Conservation (phyloP, 2,113 vertebrate genomes). For the Rhynchomys soricoides region DNA sequence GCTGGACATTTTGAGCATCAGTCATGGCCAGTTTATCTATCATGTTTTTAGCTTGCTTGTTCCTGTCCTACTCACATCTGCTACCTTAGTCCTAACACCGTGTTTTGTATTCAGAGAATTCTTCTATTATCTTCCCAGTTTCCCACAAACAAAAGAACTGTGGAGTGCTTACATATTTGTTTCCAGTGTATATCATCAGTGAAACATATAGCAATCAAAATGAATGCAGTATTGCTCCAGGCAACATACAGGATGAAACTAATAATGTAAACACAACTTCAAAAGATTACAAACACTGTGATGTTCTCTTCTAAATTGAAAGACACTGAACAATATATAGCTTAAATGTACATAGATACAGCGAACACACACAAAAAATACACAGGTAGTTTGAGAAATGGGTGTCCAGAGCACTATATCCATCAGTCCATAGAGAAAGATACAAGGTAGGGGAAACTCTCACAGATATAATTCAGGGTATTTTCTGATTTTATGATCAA, state of each 20-base stretch:
- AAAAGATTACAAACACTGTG: conserved; percentile 12
- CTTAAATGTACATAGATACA: neutral
- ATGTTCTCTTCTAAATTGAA: conserved; percentile 3
- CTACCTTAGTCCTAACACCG: neutral
- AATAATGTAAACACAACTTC: conserved; percentile 18
- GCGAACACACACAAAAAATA: neutral
- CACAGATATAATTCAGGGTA: neutral
- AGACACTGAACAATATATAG: neutral
- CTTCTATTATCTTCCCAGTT: neutral
- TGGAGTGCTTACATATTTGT: conserved; percentile 15
- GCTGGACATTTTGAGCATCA: neutral
- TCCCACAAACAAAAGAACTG: neutral
- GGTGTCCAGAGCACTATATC: neutral
- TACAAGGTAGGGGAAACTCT: neutral
- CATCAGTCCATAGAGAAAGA: neutral
- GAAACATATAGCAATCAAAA: conserved; percentile 39
- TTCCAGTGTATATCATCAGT: neutral
- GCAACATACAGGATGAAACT: neutral
- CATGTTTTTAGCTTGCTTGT: neutral
- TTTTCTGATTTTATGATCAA: neutral
- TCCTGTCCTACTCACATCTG: neutral
- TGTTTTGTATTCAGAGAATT: conserved; percentile 8
- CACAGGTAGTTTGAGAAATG: neutral
- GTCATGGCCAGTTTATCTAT: neutral
- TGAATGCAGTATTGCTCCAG: conserved; percentile 18